Conservation (phyloP, 2,797 vertebrate species). For the Halcyon chelicuti region DNA sequence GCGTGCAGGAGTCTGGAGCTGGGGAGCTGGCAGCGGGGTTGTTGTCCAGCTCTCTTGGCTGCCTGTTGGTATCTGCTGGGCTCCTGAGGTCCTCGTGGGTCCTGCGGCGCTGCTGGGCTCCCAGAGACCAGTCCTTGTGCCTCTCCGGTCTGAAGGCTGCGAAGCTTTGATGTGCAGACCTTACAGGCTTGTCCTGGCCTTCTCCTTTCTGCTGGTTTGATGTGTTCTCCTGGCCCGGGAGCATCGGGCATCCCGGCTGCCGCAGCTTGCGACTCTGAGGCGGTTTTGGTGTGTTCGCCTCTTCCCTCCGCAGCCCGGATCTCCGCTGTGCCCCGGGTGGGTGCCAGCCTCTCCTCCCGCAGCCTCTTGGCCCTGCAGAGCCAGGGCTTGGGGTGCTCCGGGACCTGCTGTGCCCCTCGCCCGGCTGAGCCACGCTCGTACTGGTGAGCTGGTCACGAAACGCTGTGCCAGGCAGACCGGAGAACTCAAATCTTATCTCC, state of each 20-base stretch:
- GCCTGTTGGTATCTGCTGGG: fast-evolving
- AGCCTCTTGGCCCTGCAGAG: neutral
- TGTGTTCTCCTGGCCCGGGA: neutral
- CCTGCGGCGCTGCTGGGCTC: neutral
- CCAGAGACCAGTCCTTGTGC: neutral
- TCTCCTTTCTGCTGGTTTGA: neutral
- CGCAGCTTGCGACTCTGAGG: fast-evolving
- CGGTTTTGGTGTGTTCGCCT: neutral
- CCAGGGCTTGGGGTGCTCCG: neutral
- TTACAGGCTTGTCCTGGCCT: neutral
- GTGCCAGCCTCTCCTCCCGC: too few species aligned
- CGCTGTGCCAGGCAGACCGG: neutral
- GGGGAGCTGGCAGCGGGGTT: neutral
- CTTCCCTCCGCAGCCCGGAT: neutral
- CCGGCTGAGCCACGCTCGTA: fast-evolving
- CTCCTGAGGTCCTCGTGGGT: neutral
- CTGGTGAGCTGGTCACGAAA: neutral
- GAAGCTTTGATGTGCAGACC: neutral
- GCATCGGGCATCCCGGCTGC: fast-evolving
- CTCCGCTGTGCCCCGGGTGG: fast-evolving
- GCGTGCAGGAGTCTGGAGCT: neutral
- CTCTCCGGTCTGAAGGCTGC: neutral
- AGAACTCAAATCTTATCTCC: neutral
- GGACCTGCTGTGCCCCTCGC: neutral
- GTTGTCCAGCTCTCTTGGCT: neutral